Evolutionary conservation across 2,113 vertebrate species (phyloP).

Genomic region (Balaeniceps rex): DNA sequence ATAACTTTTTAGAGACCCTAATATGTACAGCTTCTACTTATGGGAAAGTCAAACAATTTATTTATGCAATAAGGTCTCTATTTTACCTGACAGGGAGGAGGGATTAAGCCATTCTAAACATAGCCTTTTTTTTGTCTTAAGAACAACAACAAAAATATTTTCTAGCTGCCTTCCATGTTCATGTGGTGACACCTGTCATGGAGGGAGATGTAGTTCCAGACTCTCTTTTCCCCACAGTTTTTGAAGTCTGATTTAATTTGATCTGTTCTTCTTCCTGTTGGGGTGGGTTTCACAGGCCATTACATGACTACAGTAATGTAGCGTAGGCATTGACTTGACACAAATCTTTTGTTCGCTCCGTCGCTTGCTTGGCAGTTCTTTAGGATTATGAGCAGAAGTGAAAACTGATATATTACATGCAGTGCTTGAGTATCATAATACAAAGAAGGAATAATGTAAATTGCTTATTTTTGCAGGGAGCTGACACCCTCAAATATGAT

Average conservation of each 20-base stretch:
- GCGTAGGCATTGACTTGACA: neutral
- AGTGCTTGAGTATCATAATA: neutral
- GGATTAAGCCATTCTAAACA: neutral
- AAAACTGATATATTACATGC: neutral
- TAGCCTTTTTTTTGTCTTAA: neutral
- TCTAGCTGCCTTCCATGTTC: neutral
- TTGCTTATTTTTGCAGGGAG: neutral
- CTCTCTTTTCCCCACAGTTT: neutral
- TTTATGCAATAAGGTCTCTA: neutral
- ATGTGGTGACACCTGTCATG: conserved; percentile 1
- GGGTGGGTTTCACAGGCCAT: neutral
- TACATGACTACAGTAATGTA: neutral
- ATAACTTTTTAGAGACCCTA: neutral
- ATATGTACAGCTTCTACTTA: neutral
- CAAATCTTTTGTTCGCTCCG: neutral
- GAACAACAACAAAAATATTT: neutral
- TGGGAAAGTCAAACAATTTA: no score
- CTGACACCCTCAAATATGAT: neutral
- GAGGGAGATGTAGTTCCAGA: neutral
- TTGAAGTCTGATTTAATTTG: neutral
- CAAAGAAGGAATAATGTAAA: neutral
- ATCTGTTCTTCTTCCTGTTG: neutral
- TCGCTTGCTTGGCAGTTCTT: neutral
- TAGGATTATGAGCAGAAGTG: neutral
- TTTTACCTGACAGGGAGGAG: neutral